Evolutionary conservation across 2,888 invertebrate species (phyloP), one percentile per base, ranked within the genome.

Genomic region (Sminthurides aquaticus): DNA sequence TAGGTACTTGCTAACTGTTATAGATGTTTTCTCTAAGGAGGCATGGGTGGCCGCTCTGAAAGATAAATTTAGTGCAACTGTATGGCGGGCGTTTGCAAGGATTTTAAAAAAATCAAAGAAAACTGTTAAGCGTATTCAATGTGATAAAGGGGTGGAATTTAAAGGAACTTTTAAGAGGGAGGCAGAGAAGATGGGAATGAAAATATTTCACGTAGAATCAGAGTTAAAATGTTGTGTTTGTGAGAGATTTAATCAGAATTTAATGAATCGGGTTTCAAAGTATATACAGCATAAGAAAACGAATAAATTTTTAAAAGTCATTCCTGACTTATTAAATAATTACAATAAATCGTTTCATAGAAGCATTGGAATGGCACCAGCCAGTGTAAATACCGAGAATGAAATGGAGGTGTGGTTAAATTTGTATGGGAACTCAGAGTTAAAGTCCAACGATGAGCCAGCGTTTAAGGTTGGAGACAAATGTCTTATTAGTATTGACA

Each of bases 21-120:
- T 72, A 2, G 71, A 71, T 59, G 66, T 64, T 11, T 67, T 70
- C 2, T 67, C 63, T 56, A 70, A 71, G 60, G 69, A 58, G 43
- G 67, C 70, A 2, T 74, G 67, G 68, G 67, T 71, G 8, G 27
- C 49, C 1, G 67, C 70, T 2, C 29, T 69, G 3, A 66, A 69
- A 60, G 59, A 49, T 24, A 71, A 74, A 64, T 18, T 3, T 15
- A 25, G 52, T 25, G 24, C 2, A 49, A 22, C 29, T 18, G 43
- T 28, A 3, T 56, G 55, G 27, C 24, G 26, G 8, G 62, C 49
- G 5, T 58, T 64, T 54, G 26, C 49, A 59, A 34, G 1, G 3
- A 26, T 58, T 27, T n/a, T 57, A 2, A 28, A 52, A 3, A 49
- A 8, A 52, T 20, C 52, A 5, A 15, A 20, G 20, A 52, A 20